Conservation (phyloP, 2,797 vertebrate genomes). For the Sylvilagus floridanus region DNA sequence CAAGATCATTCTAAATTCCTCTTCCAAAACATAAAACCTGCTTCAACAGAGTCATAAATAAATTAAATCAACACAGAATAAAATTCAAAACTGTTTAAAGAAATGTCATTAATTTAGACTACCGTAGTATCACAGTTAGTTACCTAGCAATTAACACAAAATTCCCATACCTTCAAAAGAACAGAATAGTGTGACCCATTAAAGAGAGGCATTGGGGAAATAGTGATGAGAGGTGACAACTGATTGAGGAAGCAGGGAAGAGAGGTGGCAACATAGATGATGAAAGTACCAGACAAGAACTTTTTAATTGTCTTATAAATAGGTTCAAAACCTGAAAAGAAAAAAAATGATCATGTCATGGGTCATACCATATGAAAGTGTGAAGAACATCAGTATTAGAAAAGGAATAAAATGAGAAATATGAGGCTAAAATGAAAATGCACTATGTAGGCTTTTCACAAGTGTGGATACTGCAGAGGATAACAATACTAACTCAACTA, state of each 20-base stretch:
- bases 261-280: neutral
- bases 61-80: neutral
- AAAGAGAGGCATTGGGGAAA: neutral
- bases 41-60: neutral
- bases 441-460: neutral
- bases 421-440: neutral
- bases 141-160: neutral
- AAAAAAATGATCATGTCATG: neutral
- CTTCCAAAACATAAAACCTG: neutral
- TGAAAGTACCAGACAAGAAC: neutral
- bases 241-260: no score
- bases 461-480: neutral
- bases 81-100: neutral
- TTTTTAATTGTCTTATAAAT: neutral
- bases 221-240: neutral
- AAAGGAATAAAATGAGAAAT: neutral
- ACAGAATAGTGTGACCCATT: neutral
- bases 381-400: neutral
- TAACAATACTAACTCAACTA: neutral
- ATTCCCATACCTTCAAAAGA: neutral
- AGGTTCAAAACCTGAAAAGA: no score
- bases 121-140: neutral
- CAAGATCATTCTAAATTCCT: neutral
- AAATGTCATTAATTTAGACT: neutral
- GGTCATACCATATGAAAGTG: neutral